Evolutionary conservation across 2,797 vertebrate species (phyloP), one percentile per base, ranked within the genome.

Genomic region (Sparidentex hasta): DNA sequence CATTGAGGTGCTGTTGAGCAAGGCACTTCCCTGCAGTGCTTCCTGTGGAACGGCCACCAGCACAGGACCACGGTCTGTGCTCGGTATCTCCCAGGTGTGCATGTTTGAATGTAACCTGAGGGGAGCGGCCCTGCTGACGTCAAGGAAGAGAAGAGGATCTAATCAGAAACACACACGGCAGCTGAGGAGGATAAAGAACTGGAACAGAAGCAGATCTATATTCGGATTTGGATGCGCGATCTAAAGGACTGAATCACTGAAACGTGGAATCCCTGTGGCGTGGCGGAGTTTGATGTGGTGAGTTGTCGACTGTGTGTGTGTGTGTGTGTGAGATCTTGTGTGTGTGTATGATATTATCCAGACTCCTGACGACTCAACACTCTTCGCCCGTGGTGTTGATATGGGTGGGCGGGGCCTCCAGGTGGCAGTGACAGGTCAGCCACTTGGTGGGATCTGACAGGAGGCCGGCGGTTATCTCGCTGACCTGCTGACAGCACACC

Each of bases 291-390:
- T 51, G 27, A 56, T 61, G 66, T 65, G 63, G 16, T 59, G 21
- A 65, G 58, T 57, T 52, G 55, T 57, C 5, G 16, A 55, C 57
- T 57, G 57, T 80, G 43, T 70, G 41, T 57, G n/a, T 33, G 65
- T 71, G 38, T 76, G 38, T 66, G 43, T 44, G 33, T 62, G 55
- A n/a, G 23, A 38, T 20, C 21, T 38, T 25, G 27, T 33, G 59
- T 56, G 58, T 64, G 76, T 48, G 52, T 29, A 58, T 62, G 88
- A 93, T 63, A 63, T 57, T 86, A 66, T 83, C 86, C 92, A 94
- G 93, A 87, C 58, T 65, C 68, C 77, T 82, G 59, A 77, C 51
- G 29, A 74, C 84, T 94, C 91, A 90, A 80, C 90, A 90, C 88
- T 83, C 76, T 27, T 62, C 48, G 75, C 23, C 73, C 58, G 54